A percentile compares a stretch with the other conserved stretches of the same genome.
phyloP scores from a whole-genome alignment of 2,113 vertebrate species.

The Lophura nycthemera region DNA sequence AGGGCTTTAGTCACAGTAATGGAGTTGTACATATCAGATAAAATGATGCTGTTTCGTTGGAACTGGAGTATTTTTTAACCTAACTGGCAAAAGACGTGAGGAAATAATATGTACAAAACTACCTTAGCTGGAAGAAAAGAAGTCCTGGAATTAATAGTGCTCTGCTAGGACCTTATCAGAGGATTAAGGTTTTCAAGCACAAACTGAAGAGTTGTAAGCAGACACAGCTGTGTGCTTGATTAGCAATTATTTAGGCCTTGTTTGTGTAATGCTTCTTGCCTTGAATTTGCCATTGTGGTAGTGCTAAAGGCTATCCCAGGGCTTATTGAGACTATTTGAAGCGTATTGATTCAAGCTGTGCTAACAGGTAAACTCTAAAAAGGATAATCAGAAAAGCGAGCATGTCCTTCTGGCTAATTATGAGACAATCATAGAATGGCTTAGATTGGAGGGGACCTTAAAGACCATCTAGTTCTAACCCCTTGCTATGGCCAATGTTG shows the following conservation, averaged over 20 bases:
- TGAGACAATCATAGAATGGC: background rate
- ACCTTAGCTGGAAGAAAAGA: background rate
- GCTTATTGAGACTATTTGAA: background rate
- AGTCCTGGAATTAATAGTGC: conserved; percentile 22
- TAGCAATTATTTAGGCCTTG: conserved; percentile 25
- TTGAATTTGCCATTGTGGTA: background rate
- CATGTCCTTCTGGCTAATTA: background rate
- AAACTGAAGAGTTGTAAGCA: background rate
- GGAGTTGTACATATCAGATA: background rate
- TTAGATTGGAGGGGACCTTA: too few relatives aligned
- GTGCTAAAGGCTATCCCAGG: background rate
- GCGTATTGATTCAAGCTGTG: background rate
- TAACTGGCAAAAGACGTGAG: background rate
- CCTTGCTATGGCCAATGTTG: too few relatives aligned
- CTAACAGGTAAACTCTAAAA: background rate
- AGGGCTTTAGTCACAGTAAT: background rate
- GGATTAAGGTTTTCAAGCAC: conserved; percentile 60
- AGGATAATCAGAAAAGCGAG: background rate
- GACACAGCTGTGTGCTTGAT: background rate
- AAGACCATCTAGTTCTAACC: too few relatives aligned
- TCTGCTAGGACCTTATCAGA: background rate
- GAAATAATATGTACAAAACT: background rate
- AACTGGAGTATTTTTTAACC: background rate
- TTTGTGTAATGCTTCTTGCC: conserved; percentile 26
- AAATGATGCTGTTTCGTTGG: background rate